Conservation (phyloP, 2,797 vertebrate genomes). For the Malurus splendens region DNA sequence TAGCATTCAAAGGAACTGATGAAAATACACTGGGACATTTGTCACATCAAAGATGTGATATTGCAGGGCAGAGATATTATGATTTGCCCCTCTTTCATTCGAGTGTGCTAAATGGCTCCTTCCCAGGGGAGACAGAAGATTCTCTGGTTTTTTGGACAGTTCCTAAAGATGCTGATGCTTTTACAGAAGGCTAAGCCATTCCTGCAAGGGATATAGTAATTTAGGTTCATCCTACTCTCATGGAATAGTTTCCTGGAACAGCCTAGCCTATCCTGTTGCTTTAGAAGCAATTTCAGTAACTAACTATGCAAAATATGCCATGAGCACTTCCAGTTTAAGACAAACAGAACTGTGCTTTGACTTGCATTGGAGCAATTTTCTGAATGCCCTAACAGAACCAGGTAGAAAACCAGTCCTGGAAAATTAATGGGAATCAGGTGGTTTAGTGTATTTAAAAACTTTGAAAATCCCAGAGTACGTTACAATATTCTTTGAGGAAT, state of each 20-base stretch:
- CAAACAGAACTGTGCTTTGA: neutral
- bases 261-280: neutral
- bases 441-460: neutral
- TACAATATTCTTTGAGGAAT: constrained; percentile 3
- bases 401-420: neutral
- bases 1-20: neutral
- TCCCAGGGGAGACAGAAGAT: neutral
- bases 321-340: neutral
- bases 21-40: neutral
- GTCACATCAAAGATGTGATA: neutral
- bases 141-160: neutral
- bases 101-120: neutral
- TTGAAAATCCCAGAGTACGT: neutral
- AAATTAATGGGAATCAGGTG: neutral
- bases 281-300: neutral
- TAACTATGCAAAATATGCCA: neutral
- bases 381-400: neutral
- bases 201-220: neutral
- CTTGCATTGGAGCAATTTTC: neutral
- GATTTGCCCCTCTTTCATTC: neutral
- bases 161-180: neutral
- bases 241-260: neutral
- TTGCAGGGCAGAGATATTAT: neutral
- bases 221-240: neutral
- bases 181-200: neutral